A percentile compares a stretch with the other conserved stretches of the same genome.
phyloP scores from a whole-genome alignment of 2,888 invertebrate species.

The Sesia apiformis region DNA sequence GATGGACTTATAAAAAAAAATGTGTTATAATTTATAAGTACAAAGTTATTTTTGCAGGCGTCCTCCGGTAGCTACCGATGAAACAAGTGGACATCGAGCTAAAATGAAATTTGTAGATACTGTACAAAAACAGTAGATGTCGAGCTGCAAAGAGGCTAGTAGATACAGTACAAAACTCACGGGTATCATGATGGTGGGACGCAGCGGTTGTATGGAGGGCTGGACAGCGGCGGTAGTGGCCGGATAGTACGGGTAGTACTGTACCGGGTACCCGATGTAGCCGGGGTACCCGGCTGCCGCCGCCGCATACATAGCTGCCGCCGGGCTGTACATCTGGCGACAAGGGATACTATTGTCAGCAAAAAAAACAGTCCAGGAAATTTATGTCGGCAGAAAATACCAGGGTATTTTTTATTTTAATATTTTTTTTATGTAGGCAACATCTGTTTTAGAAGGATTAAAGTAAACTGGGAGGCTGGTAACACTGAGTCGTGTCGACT shows the following conservation, averaged over 20 bases:
- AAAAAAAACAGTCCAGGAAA: conserved; percentile 5
- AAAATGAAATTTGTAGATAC: no score
- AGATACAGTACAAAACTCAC: conserved; percentile 50
- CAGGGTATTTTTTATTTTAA: no score
- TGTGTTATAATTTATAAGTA: background rate
- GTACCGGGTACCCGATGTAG: conserved; percentile 83
- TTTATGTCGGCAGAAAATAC: background rate
- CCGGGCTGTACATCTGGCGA: conserved; percentile 81
- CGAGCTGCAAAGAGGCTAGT: no score
- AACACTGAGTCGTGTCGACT: no score
- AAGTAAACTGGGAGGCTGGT: no score
- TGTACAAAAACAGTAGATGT: no score
- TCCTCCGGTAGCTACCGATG: no score
- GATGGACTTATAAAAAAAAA: no score
- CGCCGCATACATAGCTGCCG: conserved; percentile 79
- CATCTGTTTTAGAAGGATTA: background rate
- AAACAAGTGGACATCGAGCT: no score
- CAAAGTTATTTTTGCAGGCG: background rate
- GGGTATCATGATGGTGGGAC: conserved; percentile 87
- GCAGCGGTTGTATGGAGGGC: conserved; percentile 77
- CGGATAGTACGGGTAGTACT: conserved; percentile 84
- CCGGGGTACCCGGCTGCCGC: conserved; percentile 80
- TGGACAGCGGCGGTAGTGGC: conserved; percentile 77
- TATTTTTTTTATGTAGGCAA: background rate
- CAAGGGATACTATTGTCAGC: conserved; percentile 1